Evolutionary conservation across 2,113 vertebrate genomes (phyloP).

Genomic region (Silurus meridionalis): DNA sequence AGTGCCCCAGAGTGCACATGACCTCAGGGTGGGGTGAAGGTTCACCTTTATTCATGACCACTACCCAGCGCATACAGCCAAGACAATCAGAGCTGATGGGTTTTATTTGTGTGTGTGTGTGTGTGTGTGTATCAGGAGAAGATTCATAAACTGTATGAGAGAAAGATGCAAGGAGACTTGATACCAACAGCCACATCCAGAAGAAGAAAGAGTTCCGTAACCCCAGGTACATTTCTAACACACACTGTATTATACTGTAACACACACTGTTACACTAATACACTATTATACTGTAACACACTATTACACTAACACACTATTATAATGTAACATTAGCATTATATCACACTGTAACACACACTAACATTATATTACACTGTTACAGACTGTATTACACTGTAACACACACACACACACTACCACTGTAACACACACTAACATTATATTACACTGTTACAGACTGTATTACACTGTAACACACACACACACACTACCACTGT

Average conservation of each 20-base stretch:
- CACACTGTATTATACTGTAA: background rate
- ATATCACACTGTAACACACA: too few species aligned
- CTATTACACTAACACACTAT: background rate
- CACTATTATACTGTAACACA: background rate
- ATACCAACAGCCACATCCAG: slow-evolving; percentile 96
- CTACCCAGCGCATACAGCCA: too few species aligned
- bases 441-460: too few species aligned
- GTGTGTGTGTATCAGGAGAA: slow-evolving; percentile 80
- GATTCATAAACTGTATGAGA: slow-evolving; percentile 92
- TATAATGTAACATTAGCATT: too few species aligned
- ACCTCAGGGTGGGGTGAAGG: background rate
- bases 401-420: background rate
- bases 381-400: too few species aligned
- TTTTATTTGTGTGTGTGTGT: background rate
- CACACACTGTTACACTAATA: background rate
- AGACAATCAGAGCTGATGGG: too few species aligned
- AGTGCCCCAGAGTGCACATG: background rate
- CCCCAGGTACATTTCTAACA: slow-evolving; percentile 79
- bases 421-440: too few species aligned
- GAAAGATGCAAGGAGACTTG: slow-evolving; percentile 92
- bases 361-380: too few species aligned
- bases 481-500: background rate
- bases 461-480: background rate
- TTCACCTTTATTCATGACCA: background rate
- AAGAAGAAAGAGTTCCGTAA: slow-evolving; percentile 98